These are phyloP conservation scores for Operophtera brumata DNA, from an alignment of 2,888 invertebrate genomes.

Conservation along the genomic window DNA sequence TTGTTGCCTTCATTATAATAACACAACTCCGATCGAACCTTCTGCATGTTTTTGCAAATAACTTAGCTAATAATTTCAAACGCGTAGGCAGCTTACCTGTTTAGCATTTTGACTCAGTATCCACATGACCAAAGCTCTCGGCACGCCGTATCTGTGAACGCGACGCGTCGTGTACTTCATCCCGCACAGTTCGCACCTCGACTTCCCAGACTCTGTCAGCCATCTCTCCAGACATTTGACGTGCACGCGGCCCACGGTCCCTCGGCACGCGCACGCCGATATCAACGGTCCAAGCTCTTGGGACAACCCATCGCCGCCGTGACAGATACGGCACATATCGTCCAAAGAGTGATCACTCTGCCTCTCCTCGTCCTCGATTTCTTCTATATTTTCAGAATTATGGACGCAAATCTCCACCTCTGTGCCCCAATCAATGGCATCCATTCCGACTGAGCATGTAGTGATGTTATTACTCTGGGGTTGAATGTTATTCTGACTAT, in stretches of 20 bases:
- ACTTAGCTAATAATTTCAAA: no score
- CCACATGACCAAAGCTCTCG: slow-evolving; percentile 82
- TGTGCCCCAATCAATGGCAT: slow-evolving; percentile 48
- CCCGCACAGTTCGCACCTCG: slow-evolving; percentile 87
- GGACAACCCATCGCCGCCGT: slow-evolving; percentile 60
- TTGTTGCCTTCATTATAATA: no score
- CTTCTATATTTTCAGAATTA: slow-evolving; percentile 28
- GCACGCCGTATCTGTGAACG: slow-evolving; percentile 81
- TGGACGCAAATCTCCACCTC: slow-evolving; percentile 40
- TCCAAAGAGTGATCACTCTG: slow-evolving; percentile 58
- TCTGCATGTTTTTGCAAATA: no score
- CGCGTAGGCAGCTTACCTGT: slow-evolving; percentile 72
- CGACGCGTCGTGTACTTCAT: slow-evolving; percentile 83
- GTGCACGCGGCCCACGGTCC: slow-evolving; percentile 87
- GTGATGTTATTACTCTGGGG: slow-evolving; percentile 32
- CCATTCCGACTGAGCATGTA: slow-evolving; percentile 38
- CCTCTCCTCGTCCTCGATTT: slow-evolving; percentile 44
- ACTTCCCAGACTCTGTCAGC: slow-evolving; percentile 87
- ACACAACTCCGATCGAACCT: no score
- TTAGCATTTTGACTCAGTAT: slow-evolving; percentile 76
- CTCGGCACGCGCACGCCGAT: slow-evolving; percentile 76
- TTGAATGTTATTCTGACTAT: slow-evolving; percentile 19
- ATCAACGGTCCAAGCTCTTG: slow-evolving; percentile 61
- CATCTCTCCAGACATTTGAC: slow-evolving; percentile 87
- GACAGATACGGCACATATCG: slow-evolving; percentile 74